Conservation (phyloP, 1,140 invertebrate genomes). For the Psix sp. region DNA sequence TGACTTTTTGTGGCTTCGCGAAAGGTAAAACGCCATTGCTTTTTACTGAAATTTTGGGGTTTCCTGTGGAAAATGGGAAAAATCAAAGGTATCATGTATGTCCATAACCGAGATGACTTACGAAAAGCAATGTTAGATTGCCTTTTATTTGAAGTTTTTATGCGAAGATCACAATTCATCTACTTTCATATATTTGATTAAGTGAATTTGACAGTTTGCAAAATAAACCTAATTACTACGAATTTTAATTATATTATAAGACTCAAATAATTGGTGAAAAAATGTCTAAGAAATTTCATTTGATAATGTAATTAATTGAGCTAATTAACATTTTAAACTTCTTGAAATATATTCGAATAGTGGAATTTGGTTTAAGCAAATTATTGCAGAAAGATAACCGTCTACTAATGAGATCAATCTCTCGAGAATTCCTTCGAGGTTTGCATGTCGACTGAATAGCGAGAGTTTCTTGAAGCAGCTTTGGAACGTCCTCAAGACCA, state of each 20-base stretch:
- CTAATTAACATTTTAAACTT: no score
- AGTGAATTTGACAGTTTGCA: no score
- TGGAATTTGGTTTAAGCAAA: no score
- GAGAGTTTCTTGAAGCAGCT: neutral
- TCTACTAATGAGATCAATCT: constrained; percentile 5
- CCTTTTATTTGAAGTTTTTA: constrained; percentile 6
- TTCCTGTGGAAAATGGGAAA: constrained; percentile 44
- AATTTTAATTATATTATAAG: no score
- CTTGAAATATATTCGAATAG: no score
- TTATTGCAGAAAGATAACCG: neutral
- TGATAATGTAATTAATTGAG: no score
- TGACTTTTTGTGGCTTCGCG: constrained; percentile 67
- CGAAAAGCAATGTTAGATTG: constrained; percentile 9
- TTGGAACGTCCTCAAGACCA: constrained; percentile 5
- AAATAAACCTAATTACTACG: no score
- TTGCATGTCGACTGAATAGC: constrained; percentile 1
- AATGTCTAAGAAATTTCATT: no score
- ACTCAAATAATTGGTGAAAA: no score
- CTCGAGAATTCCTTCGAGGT: neutral
- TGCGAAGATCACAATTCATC: no score
- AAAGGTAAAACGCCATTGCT: constrained; percentile 67
- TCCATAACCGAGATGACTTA: constrained; percentile 27
- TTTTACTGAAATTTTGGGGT: constrained; percentile 48
- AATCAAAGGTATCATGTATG: constrained; percentile 28
- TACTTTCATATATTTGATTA: no score